Percentiles rank a stretch among this genome's conserved stretches.
Evolutionary conservation across 2,797 vertebrate species (phyloP).

Genomic region (Xenentodon cancila): DNA sequence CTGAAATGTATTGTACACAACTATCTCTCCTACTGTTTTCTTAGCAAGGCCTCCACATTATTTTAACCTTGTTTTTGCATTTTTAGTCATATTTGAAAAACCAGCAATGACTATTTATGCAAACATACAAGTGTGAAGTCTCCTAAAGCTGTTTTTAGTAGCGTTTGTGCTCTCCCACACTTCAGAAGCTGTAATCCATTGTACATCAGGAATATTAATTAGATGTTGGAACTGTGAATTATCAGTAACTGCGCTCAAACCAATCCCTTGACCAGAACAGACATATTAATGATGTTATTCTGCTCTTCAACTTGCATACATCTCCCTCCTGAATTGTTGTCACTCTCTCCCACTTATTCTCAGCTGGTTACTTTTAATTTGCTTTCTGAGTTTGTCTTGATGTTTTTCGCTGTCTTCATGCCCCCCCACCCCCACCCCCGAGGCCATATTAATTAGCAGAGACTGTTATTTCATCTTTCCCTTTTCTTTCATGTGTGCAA

Average conservation of each 20-base stretch:
- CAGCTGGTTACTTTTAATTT: slow-evolving; percentile 12
- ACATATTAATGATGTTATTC: slow-evolving; percentile 42
- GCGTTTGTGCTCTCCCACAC: not conserved
- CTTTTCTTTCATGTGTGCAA: slow-evolving; percentile 17
- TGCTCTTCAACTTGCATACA: slow-evolving; percentile 23
- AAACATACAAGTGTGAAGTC: too few species aligned
- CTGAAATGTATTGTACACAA: too few species aligned
- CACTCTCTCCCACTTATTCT: slow-evolving; percentile 5
- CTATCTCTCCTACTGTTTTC: too few species aligned
- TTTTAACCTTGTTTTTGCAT: not conserved
- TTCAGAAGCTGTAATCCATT: not conserved
- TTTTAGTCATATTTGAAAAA: not conserved
- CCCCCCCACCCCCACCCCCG: too few species aligned
- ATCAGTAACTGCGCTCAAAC: slow-evolving; percentile 21
- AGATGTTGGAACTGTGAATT: slow-evolving; percentile 31
- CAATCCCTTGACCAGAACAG: slow-evolving; percentile 40
- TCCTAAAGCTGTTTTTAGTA: too few species aligned
- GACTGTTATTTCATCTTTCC: not conserved
- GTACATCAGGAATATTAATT: slow-evolving; percentile 29
- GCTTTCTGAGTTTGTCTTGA: slow-evolving; percentile 7
- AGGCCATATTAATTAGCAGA: too few species aligned
- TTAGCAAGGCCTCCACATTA: too few species aligned
- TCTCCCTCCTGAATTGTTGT: slow-evolving; percentile 18
- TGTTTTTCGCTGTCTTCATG: too few species aligned
- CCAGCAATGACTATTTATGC: too few species aligned